Evolutionary conservation across 2,797 vertebrate species (phyloP).

Genomic region (Sebastes alutus): DNA sequence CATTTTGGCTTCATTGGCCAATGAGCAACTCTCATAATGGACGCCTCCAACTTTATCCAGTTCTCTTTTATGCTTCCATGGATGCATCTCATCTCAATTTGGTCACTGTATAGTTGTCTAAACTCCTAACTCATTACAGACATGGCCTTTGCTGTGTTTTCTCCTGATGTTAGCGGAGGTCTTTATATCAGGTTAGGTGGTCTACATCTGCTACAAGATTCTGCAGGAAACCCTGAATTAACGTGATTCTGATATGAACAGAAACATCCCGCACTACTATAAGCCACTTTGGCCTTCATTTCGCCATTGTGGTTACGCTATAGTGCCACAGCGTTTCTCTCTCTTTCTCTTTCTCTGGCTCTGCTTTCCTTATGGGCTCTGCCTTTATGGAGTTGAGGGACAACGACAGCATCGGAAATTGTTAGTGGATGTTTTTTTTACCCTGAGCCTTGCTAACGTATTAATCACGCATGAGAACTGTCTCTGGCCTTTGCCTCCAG

Average conservation of each 20-base stretch:
- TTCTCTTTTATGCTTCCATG: no score
- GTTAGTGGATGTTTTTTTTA: not conserved
- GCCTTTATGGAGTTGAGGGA: constrained; percentile 44
- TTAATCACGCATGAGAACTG: not conserved
- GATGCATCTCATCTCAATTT: not conserved
- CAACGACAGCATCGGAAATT: not conserved
- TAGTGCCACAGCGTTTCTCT: constrained; percentile 37
- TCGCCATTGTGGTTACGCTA: constrained; percentile 48
- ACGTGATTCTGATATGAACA: not conserved
- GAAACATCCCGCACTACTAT: constrained; percentile 28
- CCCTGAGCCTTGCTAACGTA: not conserved
- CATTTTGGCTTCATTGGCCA: not conserved
- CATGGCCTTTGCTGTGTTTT: not conserved
- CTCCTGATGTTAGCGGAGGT: not conserved
- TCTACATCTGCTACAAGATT: not conserved
- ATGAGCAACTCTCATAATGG: no score
- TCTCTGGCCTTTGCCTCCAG: not conserved
- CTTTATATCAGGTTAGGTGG: not conserved
- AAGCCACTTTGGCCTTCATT: constrained; percentile 34
- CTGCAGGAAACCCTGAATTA: constrained; percentile 1
- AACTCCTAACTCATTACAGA: not conserved
- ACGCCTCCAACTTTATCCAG: no score
- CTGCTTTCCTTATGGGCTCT: constrained; percentile 33
- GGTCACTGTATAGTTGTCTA: not conserved
- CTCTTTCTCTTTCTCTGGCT: constrained; percentile 32